Evolutionary conservation across 1,140 invertebrate species (phyloP).

Genomic region (Bombus superbus): DNA sequence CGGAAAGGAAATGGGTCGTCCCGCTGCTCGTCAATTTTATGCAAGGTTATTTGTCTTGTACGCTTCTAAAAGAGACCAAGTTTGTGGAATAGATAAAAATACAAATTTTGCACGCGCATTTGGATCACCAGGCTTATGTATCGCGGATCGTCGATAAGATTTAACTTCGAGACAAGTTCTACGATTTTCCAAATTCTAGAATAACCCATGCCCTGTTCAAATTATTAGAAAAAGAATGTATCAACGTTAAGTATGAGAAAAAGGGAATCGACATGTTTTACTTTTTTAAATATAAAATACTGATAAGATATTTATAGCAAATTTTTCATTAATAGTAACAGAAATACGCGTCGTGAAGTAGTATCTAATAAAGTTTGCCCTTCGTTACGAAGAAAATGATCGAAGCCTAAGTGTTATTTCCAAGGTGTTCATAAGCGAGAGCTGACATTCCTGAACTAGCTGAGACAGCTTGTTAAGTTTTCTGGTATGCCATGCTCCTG

Average conservation of each 20-base stretch:
- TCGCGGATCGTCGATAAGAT: too few species aligned
- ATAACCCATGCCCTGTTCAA: neutral
- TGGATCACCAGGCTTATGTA: neutral
- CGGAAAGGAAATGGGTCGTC: constrained; percentile 31
- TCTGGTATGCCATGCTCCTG: constrained; percentile 42
- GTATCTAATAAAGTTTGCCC: neutral
- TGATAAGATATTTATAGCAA: too few species aligned
- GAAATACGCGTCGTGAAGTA: neutral
- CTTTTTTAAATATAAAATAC: too few species aligned
- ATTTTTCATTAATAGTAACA: too few species aligned
- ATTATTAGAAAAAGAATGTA: neutral
- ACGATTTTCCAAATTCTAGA: neutral
- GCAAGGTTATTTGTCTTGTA: constrained; percentile 20
- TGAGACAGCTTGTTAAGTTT: constrained; percentile 60
- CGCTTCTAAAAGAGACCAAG: neutral
- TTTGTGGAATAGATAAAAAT: neutral
- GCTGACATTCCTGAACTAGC: constrained; percentile 48
- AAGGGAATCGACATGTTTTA: too few species aligned
- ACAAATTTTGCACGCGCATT: constrained; percentile 8
- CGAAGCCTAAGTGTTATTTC: constrained; percentile 42
- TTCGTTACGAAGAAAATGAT: neutral
- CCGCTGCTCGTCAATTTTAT: constrained; percentile 42
- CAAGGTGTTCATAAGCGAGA: constrained; percentile 54
- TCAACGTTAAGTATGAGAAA: neutral
- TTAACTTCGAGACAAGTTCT: neutral